Evolutionary conservation across 2,888 invertebrate genomes (phyloP).

Genomic region (Aplocera efformata): DNA sequence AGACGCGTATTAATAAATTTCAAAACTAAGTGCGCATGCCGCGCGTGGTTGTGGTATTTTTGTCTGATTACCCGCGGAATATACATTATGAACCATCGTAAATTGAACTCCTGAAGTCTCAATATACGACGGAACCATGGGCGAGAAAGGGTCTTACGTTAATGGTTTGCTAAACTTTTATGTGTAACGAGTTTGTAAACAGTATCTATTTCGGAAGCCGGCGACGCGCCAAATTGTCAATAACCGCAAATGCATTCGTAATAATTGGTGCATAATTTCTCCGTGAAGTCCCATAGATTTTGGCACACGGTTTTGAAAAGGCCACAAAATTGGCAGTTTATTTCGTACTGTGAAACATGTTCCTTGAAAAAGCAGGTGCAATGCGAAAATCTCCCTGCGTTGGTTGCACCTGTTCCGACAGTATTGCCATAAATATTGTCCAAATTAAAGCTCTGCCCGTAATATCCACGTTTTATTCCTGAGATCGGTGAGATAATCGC

Average conservation of each 20-base stretch:
- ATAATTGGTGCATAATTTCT: constrained; percentile 9
- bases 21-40: constrained; percentile 31
- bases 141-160: constrained; percentile 4
- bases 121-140: not conserved
- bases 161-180: constrained; percentile 8
- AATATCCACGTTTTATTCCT: constrained; percentile 5
- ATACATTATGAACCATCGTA: constrained; percentile 10
- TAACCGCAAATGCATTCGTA: constrained; percentile 30
- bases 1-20: constrained; percentile 37
- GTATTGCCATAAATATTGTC: constrained; percentile 10
- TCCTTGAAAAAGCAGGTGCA: constrained; percentile 6
- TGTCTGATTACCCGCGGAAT: constrained; percentile 19
- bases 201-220: constrained; percentile 36
- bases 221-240: constrained; percentile 39
- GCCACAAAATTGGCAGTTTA: constrained; percentile 10
- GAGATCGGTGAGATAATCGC: constrained; percentile 3
- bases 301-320: not conserved
- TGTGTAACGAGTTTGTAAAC: constrained; percentile 35
- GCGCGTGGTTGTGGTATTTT: constrained; percentile 33
- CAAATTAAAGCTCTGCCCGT: not conserved
- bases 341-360: constrained; percentile 2
- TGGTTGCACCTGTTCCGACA: constrained; percentile 10
- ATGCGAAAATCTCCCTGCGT: not conserved
- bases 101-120: constrained; percentile 5
- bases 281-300: constrained; percentile 1